A percentile compares a stretch with the other conserved stretches of the same genome.
Evolutionary conservation across 2,888 invertebrate species (phyloP).

Genomic region (Melipona bicolor): DNA sequence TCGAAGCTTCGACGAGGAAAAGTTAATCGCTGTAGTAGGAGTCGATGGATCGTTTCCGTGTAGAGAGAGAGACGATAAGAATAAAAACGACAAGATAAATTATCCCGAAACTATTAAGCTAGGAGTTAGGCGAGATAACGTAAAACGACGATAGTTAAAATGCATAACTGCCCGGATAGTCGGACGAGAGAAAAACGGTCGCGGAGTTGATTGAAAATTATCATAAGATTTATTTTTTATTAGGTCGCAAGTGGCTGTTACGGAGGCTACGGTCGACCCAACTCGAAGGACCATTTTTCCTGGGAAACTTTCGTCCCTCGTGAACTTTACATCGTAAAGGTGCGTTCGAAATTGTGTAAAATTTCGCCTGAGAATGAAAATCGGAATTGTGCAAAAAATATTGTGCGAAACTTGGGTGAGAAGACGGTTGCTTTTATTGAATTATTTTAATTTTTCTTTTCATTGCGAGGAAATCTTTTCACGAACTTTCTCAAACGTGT

Average conservation of each 20-base stretch:
- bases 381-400: constrained; percentile 7
- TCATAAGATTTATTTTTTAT: constrained; percentile 38
- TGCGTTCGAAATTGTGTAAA: background rate
- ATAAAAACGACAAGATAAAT: constrained; percentile 20
- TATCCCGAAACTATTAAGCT: constrained; percentile 47
- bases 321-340: background rate
- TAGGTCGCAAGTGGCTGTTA: constrained; percentile 18
- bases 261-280: constrained; percentile 17
- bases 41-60: constrained; percentile 41
- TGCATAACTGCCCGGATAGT: constrained; percentile 56
- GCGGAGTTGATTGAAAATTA: constrained; percentile 25
- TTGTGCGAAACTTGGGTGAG: background rate
- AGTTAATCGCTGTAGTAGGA: background rate
- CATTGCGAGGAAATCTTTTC: background rate
- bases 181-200: constrained; percentile 28
- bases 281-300: constrained; percentile 32
- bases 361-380: background rate
- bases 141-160: constrained; percentile 49
- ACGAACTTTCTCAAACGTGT: background rate
- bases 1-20: background rate
- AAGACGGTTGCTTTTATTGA: too few species aligned
- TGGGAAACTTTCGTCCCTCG: background rate
- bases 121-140: constrained; percentile 32
- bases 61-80: background rate
- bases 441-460: background rate